Percentiles rank a stretch among this genome's conserved stretches.
These are phyloP conservation scores for Rhagoletis zephyria DNA, from an alignment of 1,140 invertebrate species.

Conservation along the genomic window DNA sequence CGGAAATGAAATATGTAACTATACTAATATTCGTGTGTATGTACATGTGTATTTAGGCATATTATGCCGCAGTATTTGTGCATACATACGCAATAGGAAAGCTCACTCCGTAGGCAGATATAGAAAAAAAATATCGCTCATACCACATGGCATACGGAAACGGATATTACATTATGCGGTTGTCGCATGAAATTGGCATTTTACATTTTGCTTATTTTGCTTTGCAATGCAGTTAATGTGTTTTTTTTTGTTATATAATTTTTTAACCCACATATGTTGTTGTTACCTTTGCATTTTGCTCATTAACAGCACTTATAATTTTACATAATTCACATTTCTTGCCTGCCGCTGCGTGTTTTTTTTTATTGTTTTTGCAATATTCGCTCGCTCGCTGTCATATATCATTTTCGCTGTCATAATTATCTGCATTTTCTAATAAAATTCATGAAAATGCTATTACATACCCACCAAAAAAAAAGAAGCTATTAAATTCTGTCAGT, in stretches of 20 bases:
- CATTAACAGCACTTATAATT: slow-evolving; percentile 30
- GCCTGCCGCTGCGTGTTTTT: too few species aligned
- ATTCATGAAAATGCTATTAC: slow-evolving; percentile 21
- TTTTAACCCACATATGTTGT: not conserved
- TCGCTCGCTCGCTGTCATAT: slow-evolving; percentile 12
- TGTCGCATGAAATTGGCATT: slow-evolving; percentile 40
- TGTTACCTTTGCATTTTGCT: not conserved
- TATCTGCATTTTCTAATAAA: slow-evolving; percentile 47
- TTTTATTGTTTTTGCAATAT: slow-evolving; percentile 11
- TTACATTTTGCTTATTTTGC: slow-evolving; percentile 1
- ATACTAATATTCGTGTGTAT: not conserved
- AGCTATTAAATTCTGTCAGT: slow-evolving; percentile 31
- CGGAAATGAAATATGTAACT: slow-evolving; percentile 36
- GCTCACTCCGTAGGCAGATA: not conserved
- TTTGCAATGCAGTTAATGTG: not conserved
- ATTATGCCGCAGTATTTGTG: too few species aligned
- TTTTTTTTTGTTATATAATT: not conserved
- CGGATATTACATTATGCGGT: slow-evolving; percentile 53
- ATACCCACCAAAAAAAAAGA: not conserved
- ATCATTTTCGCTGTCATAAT: slow-evolving; percentile 50
- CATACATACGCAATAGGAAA: not conserved
- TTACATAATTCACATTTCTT: not conserved
- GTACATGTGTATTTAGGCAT: too few species aligned
- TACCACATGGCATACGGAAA: slow-evolving; percentile 10
- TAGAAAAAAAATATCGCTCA: not conserved